Evolutionary conservation across 2,888 invertebrate genomes (phyloP).

Genomic region (Euzetes globulus): DNA sequence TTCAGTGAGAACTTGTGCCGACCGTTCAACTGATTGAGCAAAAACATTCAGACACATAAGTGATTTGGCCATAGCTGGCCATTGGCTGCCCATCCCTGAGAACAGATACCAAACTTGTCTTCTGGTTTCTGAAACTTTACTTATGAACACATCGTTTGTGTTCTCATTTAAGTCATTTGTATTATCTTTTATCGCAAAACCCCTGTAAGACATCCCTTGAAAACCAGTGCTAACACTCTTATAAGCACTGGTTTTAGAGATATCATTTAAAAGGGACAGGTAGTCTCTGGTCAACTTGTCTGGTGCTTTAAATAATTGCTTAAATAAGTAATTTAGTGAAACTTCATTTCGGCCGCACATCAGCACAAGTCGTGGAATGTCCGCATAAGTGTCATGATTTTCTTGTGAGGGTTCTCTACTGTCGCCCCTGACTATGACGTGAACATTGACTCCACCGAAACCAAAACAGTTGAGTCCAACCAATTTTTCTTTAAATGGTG

Average conservation of each 20-base stretch:
- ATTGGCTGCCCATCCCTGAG: constrained; percentile 49
- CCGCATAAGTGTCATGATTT: constrained; percentile 42
- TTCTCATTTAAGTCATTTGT: not conserved
- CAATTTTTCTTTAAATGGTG: constrained; percentile 58
- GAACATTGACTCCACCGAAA: constrained; percentile 93
- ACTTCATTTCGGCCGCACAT: constrained; percentile 32
- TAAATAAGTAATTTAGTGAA: constrained; percentile 3
- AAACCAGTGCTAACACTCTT: not conserved
- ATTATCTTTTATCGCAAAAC: not conserved
- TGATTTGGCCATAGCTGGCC: constrained; percentile 52
- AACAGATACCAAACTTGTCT: constrained; percentile 35
- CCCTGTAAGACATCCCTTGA: constrained; percentile 25
- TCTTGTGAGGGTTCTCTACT: constrained; percentile 50
- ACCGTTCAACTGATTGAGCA: constrained; percentile 48
- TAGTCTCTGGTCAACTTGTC: constrained; percentile 25
- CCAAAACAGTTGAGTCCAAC: constrained; percentile 90
- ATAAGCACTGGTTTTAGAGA: constrained; percentile 3
- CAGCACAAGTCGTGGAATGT: constrained; percentile 51
- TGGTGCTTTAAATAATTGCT: constrained; percentile 44
- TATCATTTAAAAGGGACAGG: constrained; percentile 25
- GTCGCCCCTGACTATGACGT: constrained; percentile 67
- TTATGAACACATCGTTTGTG: not conserved
- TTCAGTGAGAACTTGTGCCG: constrained; percentile 46
- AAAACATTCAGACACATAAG: constrained; percentile 50
- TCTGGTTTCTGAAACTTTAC: constrained; percentile 23